Conservation (phyloP, 2,113 vertebrate species). For the Anhinga anhinga region DNA sequence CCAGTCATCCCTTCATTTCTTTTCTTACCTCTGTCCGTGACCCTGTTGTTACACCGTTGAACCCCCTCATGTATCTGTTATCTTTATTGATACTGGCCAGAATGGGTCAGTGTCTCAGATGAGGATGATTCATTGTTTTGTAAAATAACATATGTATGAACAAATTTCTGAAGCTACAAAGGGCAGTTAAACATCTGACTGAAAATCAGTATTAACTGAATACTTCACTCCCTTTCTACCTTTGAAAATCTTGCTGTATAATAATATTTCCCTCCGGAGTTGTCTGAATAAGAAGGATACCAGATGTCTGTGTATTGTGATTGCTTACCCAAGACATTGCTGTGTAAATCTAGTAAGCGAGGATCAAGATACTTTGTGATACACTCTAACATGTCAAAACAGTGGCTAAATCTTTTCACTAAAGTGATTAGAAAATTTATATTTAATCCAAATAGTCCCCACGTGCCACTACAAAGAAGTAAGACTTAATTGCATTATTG, state of each 20-base stretch:
- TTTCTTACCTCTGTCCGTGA: not conserved
- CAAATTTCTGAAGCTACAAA: slow-evolving; percentile 16
- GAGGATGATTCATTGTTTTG: not conserved
- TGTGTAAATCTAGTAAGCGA: slow-evolving; percentile 14
- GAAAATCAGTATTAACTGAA: slow-evolving; percentile 16
- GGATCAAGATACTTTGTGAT: slow-evolving; percentile 45
- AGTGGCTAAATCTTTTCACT: slow-evolving; percentile 27
- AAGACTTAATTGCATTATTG: slow-evolving; percentile 19
- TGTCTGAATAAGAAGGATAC: slow-evolving; percentile 51
- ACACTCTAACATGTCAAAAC: slow-evolving; percentile 4
- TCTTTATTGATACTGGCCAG: not conserved
- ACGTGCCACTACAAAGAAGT: slow-evolving; percentile 15
- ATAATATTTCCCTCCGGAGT: slow-evolving; percentile 40
- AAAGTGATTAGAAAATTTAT: slow-evolving; percentile 48
- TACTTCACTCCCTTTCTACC: slow-evolving; percentile 1
- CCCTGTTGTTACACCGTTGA: not conserved
- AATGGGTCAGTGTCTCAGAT: not conserved
- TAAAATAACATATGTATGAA: not conserved
- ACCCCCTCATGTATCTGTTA: not conserved
- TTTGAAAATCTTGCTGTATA: slow-evolving; percentile 29
- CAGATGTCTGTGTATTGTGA: slow-evolving; percentile 1
- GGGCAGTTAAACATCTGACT: not conserved
- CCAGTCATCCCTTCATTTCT: not conserved
- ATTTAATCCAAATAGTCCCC: slow-evolving; percentile 37
- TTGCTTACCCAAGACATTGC: slow-evolving; percentile 37